phyloP scores from a whole-genome alignment of 2,888 invertebrate genomes.

The Ligdia adustata region DNA sequence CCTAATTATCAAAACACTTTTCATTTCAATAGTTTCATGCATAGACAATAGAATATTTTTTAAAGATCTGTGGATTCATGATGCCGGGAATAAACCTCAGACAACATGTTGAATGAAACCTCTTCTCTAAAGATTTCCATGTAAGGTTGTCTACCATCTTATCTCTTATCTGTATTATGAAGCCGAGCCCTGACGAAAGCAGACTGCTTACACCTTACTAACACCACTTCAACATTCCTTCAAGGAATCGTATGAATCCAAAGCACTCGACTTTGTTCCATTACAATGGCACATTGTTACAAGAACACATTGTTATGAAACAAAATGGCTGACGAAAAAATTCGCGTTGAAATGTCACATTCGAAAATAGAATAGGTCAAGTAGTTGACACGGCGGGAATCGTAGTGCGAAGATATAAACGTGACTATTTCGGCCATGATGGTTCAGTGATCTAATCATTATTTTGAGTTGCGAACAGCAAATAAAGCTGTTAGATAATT shows the following conservation, averaged over 20 bases:
- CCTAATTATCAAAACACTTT: no score
- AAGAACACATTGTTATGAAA: slow-evolving; percentile 20
- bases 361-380: slow-evolving; percentile 30
- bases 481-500: no score
- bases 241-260: slow-evolving; percentile 9
- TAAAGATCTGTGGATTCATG: no score
- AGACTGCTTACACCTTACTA: slow-evolving; percentile 6
- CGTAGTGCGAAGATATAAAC: slow-evolving; percentile 10
- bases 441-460: slow-evolving; percentile 15
- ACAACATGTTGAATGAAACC: no score
- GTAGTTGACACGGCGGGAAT: slow-evolving; percentile 16
- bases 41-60: no score
- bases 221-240: slow-evolving; percentile 14
- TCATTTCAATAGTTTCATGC: no score
- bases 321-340: slow-evolving; percentile 23
- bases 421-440: slow-evolving; percentile 15
- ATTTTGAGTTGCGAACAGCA: neutral
- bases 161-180: slow-evolving; percentile 7
- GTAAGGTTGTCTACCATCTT: no score
- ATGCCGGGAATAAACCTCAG: no score
- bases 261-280: slow-evolving; percentile 9
- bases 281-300: slow-evolving; percentile 22
- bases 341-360: slow-evolving; percentile 21
- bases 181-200: slow-evolving; percentile 2
- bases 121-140: no score